Conservation (phyloP, 2,797 vertebrate species). For the Triplophysa yarkandensis region DNA sequence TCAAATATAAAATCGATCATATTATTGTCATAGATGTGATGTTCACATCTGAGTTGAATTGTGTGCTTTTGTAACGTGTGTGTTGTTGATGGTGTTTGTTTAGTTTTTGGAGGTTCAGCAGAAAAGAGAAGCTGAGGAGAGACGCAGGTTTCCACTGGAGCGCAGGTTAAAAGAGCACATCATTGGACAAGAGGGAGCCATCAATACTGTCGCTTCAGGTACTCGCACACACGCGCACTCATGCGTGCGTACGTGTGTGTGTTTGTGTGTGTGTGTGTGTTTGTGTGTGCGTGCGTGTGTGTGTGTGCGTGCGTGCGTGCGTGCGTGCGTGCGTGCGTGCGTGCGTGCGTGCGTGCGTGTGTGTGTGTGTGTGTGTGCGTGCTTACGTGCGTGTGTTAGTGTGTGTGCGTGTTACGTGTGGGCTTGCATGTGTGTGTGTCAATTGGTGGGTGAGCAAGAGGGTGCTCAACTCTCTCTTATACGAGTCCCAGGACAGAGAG, state of each 20-base stretch:
- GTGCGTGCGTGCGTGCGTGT: no score
- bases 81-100: neutral
- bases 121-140: conserved; percentile 83
- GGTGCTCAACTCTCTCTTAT: conserved; percentile 4
- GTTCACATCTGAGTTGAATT: no score
- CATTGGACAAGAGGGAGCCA: conserved; percentile 93
- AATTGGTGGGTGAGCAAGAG: neutral
- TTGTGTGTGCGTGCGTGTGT: conserved; percentile 49
- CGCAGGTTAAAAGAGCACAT: conserved; percentile 91
- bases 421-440: conserved; percentile 12
- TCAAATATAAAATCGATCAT: no score
- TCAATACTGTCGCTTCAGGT: conserved; percentile 92
- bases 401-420: conserved; percentile 29
- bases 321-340: no score
- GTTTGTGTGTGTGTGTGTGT: conserved; percentile 33
- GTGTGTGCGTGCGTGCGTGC: no score
- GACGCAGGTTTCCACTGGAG: conserved; percentile 91
- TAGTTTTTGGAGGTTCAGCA: conserved; percentile 87
- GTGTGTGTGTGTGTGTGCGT: no score
- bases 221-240: conserved; percentile 41
- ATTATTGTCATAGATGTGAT: no score
- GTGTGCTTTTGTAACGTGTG: neutral
- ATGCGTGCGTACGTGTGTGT: no score
- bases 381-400: no score
- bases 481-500: conserved; percentile 44